Conservation (phyloP, 2,113 vertebrate species). For the Haemorhous mexicanus region DNA sequence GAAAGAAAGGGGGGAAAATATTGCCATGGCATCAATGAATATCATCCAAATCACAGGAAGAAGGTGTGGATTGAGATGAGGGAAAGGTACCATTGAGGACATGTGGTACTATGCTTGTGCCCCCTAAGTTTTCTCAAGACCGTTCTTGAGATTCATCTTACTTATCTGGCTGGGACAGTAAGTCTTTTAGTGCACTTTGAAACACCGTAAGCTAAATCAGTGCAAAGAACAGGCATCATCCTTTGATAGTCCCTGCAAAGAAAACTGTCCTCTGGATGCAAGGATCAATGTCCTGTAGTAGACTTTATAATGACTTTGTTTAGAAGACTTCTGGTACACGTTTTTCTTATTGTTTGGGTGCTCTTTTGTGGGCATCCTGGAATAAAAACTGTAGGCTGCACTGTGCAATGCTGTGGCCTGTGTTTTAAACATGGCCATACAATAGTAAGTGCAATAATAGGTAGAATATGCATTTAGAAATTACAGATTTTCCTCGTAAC, state of each 20-base stretch:
- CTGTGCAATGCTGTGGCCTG: neutral
- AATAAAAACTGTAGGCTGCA: neutral
- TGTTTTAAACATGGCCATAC: neutral
- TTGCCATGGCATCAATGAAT: rapidly evolving
- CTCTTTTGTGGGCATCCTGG: neutral
- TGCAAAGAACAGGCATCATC: neutral
- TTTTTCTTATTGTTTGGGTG: neutral
- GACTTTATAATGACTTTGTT: neutral
- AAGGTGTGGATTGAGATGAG: neutral
- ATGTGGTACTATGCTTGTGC: neutral
- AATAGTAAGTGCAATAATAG: neutral
- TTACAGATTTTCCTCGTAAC: neutral
- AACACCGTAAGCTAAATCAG: neutral
- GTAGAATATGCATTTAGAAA: neutral
- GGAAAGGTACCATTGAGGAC: neutral
- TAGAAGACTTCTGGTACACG: neutral
- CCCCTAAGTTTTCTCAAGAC: neutral
- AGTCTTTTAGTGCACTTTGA: neutral
- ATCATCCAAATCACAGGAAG: neutral
- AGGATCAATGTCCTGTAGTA: neutral
- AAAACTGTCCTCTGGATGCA: neutral
- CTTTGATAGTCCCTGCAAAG: neutral
- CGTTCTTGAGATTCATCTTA: neutral
- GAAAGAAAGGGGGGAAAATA: neutral
- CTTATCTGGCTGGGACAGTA: neutral